These are phyloP conservation scores for Pollimyrus isidori DNA, from an alignment of 2,113 vertebrate species.

Conservation along the genomic window DNA sequence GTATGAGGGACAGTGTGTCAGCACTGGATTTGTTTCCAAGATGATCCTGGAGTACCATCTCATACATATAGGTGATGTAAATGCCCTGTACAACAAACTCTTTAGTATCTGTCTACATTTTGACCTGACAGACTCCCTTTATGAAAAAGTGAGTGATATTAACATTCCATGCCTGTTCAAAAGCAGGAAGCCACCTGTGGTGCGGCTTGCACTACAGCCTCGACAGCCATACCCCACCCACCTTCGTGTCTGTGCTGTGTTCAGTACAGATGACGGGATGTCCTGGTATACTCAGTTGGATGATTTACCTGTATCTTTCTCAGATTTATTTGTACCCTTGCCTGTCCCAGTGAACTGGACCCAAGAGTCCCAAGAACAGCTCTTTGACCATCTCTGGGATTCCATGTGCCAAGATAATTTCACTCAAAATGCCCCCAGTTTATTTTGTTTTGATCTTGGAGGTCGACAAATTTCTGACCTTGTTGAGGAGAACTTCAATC, in stretches of 20 bases:
- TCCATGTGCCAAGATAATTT: constrained; percentile 41
- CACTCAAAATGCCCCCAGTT: constrained; percentile 44
- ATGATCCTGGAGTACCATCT: constrained; percentile 56
- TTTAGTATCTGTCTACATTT: constrained; percentile 73
- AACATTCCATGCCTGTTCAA: constrained; percentile 62
- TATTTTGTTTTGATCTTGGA: constrained; percentile 63
- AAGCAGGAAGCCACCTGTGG: constrained; percentile 36
- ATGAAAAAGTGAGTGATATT: constrained; percentile 56
- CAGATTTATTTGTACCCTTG: constrained; percentile 62
- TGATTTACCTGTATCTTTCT: constrained; percentile 57
- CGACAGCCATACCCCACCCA: constrained; percentile 55
- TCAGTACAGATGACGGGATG: constrained; percentile 59
- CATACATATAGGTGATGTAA: constrained; percentile 30
- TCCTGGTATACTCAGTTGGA: constrained; percentile 62
- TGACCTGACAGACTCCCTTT: constrained; percentile 50
- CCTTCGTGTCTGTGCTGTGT: constrained; percentile 59
- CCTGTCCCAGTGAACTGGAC: constrained; percentile 43
- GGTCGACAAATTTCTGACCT: constrained; percentile 43
- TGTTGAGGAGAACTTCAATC: constrained; percentile 55
- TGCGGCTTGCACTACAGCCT: constrained; percentile 63
- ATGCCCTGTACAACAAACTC: constrained; percentile 52
- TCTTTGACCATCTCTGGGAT: constrained; percentile 68
- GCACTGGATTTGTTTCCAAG: constrained; percentile 44
- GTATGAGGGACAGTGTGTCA: constrained; percentile 53
- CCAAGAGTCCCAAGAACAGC: not conserved